Base-by-base conservation (phyloP, 2,888 invertebrate genomes). In the Tillus elongatus region DNA sequence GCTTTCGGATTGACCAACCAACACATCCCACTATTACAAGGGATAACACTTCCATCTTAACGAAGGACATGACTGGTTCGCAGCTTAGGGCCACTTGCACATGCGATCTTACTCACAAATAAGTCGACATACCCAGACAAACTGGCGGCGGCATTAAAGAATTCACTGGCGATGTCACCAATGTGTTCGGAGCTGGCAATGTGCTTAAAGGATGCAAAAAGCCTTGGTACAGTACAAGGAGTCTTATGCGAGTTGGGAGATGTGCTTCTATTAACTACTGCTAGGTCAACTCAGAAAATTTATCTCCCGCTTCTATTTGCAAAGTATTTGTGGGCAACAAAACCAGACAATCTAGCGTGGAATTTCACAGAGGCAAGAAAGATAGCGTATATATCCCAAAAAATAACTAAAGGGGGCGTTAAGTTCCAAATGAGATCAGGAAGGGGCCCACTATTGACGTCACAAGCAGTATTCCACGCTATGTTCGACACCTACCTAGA, bases 401-500 rank as follows among this genome's bases (percentile, higher is more conserved):
- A 2, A 4, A 8, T 13, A 14, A 2, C 13, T 14, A 11, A 13
- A 13, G 3, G 2, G 13, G 12, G 12, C 2, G n/a, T 30, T n/a
- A 11, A 13, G 3, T 30, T 14, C 30, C 2, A 8, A 13, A 30
- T 30, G 30, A n/a, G 30, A 13, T 13, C 8, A 13, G 3, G 9
- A 14, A 15, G 30, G 2, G n/a, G 4, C 13, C n/a, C 9, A 9
- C 9, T n/a, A 11, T 8, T 13, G 13, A 30, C n/a, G 3, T 11
- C 11, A 30, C 32, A 32, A 11, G 32, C 32, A 8, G 32, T 16
- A 1, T 32, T 32, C 24, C 33, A 33, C 9, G 33, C 33, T 2
- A 24, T n/a, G 2, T 26, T 24, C 6, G 26, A 26, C 3, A 33
- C 33, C 2, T 33, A 33, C n/a, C 13, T 33, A 26, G 33, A 33